Percentiles rank a stretch among this genome's conserved stretches.
Evolutionary conservation across 2,113 vertebrate genomes (phyloP).

Genomic region (Oncorhynchus kisutch): DNA sequence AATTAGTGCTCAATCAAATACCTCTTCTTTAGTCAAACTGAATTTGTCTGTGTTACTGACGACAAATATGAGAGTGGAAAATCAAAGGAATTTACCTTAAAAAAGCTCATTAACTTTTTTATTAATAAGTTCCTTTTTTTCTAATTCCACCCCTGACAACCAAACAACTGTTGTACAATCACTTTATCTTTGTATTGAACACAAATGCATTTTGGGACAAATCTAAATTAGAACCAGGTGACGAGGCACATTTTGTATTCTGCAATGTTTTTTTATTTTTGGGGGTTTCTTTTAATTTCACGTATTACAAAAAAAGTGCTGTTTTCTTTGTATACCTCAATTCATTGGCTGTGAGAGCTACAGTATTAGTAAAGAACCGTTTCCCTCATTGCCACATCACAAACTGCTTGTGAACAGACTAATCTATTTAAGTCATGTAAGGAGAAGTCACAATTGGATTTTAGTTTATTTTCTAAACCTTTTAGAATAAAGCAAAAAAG

Average conservation of each 20-base stretch:
- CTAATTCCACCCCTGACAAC: background rate
- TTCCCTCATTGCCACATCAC: background rate
- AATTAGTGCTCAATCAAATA: no score
- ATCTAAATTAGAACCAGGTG: no score
- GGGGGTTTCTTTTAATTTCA: background rate
- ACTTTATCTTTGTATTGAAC: background rate
- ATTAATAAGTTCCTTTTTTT: no score
- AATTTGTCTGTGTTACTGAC: no score
- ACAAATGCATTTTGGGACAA: background rate
- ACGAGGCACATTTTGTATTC: background rate
- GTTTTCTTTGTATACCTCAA: background rate
- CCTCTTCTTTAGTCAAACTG: no score
- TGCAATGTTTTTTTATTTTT: no score
- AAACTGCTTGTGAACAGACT: background rate
- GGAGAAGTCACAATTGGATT: background rate
- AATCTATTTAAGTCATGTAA: background rate
- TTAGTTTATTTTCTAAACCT: slow-evolving; percentile 19
- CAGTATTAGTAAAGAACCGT: background rate
- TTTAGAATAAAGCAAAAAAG: background rate
- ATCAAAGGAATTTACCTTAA: slow-evolving; percentile 25
- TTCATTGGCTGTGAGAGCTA: background rate
- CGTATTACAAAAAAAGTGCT: background rate
- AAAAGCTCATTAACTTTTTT: no score
- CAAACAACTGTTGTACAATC: background rate
- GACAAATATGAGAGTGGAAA: background rate